These are phyloP conservation scores for Erpobdella octoculata DNA, from an alignment of 2,888 invertebrate species.

Conservation along the genomic window DNA sequence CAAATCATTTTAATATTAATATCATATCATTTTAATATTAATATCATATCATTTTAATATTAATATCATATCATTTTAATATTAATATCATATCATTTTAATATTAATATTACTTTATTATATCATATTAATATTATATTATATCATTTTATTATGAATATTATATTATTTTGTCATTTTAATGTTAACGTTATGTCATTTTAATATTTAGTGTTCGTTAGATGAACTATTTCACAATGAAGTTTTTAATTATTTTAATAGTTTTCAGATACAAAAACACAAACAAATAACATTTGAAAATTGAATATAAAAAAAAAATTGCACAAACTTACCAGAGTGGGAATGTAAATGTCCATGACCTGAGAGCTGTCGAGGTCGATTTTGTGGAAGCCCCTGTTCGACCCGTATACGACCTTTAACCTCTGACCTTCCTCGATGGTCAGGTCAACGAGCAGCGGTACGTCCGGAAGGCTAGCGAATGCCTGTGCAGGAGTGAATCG, in stretches of 20 bases:
- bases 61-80: not conserved
- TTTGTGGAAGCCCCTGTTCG: slow-evolving; percentile 96
- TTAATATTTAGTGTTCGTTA: no score
- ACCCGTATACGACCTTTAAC: slow-evolving; percentile 98
- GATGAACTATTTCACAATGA: not conserved
- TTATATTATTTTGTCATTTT: no score
- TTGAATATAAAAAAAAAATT: not conserved
- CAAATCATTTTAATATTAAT: not conserved
- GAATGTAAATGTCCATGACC: slow-evolving; percentile 97
- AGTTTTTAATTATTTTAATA: not conserved
- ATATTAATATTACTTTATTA: not conserved
- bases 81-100: no score
- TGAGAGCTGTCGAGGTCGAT: slow-evolving; percentile 97
- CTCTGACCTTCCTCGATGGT: slow-evolving; percentile 98
- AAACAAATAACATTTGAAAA: not conserved
- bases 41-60: not conserved
- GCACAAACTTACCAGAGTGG: slow-evolving; percentile 68
- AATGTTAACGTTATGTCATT: no score
- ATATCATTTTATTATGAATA: not conserved
- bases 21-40: not conserved
- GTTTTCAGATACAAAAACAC: no score
- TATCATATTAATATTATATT: not conserved
- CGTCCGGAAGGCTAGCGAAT: slow-evolving; percentile 62
- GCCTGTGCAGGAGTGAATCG: slow-evolving; percentile 50
- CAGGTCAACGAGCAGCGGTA: slow-evolving; percentile 89